phyloP scores from a whole-genome alignment of 2,888 invertebrate genomes.

The Abrostola tripartita region DNA sequence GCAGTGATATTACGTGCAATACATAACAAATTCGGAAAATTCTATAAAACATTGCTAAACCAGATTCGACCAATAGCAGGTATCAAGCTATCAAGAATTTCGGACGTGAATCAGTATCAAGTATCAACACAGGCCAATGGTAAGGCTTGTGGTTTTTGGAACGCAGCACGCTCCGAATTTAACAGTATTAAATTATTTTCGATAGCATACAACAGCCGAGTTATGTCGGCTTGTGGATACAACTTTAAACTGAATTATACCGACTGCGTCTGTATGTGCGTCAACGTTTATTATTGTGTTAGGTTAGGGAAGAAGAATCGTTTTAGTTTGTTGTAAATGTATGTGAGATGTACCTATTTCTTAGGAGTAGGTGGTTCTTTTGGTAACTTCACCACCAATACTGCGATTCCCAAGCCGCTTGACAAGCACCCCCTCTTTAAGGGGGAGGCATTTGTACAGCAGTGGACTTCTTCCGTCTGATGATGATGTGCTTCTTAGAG shows the following conservation, averaged over 20 bases:
- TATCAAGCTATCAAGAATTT: neutral
- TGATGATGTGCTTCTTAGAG: too few relatives aligned
- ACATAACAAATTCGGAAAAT: too few relatives aligned
- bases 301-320: neutral
- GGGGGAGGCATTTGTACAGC: too few relatives aligned
- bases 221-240: conserved; percentile 48
- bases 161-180: conserved; percentile 65
- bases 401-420: too few relatives aligned
- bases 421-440: too few relatives aligned
- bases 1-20: too few relatives aligned
- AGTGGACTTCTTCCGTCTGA: too few relatives aligned
- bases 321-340: neutral
- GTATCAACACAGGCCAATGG: conserved; percentile 48
- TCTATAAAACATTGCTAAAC: neutral
- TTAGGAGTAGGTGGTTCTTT: too few relatives aligned
- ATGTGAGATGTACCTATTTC: too few relatives aligned
- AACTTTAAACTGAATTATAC: conserved; percentile 56
- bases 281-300: conserved; percentile 4
- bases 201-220: conserved; percentile 63
- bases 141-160: conserved; percentile 66
- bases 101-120: conserved; percentile 26
- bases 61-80: neutral
- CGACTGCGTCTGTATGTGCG: conserved; percentile 29
- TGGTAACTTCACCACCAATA: too few relatives aligned
- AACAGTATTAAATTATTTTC: conserved; percentile 76